Base-by-base conservation (phyloP, 2,888 invertebrate species). In the Metopia argyrocephala region DNA sequence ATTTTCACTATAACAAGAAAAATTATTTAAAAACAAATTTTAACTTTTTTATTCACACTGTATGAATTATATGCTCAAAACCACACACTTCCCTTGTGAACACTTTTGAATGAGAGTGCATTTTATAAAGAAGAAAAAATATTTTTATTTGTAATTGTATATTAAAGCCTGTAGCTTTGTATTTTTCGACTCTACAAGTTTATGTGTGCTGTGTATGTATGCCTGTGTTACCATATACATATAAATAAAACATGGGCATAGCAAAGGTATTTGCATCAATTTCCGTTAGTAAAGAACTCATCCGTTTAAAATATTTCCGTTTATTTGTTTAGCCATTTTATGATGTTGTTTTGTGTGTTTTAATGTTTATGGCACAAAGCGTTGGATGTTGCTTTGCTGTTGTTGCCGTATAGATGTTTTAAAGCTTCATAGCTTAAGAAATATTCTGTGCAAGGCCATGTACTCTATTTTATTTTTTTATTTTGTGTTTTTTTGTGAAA, bases 251-350 rank as follows among this genome's bases (percentile, higher is more conserved):
- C 28, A 71, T 46, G 25, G 64, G 66, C 69, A 78, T 66, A 25
- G 59, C 74, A 78, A 76, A 78, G 80, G 76, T n/a, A 81, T 81
- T 81, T 81, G 80, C 79, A 82, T 78, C 82, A 82, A 82, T 83
- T 83, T 83, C 83, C 83, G 78, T 75, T 78, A 50, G 82, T 46
- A 78, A 69, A 70, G 71, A 78, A 66, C 46, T 83, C 64, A 83
- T 81, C 79, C 76, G 74, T 64, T 81, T 45, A 65, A 70, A 81
- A 78, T 71, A 75, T 82, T 68, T 79, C 78, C 81, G 79, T 75
- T 75, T 73, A 80, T 76, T 74, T 81, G 76, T 74, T 78, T 54
- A 74, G 46, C 62, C 76, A 76, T 50, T 71, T 73, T 15, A 4
- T 38, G 9, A 9, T 12, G 2, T 9, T 6, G 4, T 38, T 65